Evolutionary conservation across 2,797 vertebrate genomes (phyloP).

Genomic region (Oreortyx pictus): DNA sequence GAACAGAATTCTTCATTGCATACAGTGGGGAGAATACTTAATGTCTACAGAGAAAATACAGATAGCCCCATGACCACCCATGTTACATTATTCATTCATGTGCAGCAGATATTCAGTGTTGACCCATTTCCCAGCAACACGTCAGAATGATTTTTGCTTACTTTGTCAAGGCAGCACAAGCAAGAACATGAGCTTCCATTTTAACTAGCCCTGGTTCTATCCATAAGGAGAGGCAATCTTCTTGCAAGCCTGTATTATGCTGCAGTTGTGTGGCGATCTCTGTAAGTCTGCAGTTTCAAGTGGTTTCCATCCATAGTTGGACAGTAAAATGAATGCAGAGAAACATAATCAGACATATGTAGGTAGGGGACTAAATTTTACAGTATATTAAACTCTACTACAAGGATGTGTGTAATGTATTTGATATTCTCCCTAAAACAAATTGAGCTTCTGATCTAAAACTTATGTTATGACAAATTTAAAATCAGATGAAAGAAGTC

Average conservation of each 20-base stretch:
- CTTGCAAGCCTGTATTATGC: neutral
- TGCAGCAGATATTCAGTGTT: neutral
- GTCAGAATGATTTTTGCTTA: neutral
- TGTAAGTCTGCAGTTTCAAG: neutral
- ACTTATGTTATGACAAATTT: neutral
- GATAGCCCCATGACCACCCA: neutral
- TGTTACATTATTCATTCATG: neutral
- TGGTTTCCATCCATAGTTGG: neutral
- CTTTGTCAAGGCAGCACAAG: neutral
- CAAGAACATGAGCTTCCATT: neutral
- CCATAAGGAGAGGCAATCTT: neutral
- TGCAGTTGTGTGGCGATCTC: neutral
- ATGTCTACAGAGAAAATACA: neutral
- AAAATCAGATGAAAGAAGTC: conserved; percentile 40
- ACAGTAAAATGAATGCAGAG: neutral
- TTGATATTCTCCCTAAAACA: neutral
- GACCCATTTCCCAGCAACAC: neutral
- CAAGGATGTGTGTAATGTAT: neutral
- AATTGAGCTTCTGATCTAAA: neutral
- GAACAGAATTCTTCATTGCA: neutral
- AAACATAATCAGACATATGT: neutral
- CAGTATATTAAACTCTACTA: neutral
- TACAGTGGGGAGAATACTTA: neutral
- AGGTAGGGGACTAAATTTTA: neutral
- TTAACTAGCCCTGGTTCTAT: neutral